Evolutionary conservation across 2,888 invertebrate species (phyloP).

Genomic region (Ormia ochracea): DNA sequence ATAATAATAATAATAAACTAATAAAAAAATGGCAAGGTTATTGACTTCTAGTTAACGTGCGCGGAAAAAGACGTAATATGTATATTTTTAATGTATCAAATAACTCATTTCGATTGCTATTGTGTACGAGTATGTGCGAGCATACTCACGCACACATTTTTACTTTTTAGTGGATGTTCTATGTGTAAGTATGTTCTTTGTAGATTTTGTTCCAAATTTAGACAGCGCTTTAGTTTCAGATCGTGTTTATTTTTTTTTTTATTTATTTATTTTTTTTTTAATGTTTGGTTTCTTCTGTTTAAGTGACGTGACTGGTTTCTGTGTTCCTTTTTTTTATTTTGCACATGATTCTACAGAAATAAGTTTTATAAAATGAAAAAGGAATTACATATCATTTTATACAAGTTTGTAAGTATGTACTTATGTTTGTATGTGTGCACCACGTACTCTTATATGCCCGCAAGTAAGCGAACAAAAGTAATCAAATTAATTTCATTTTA

Average conservation of each 20-base stretch:
- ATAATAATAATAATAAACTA: slow-evolving; percentile 16
- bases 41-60: slow-evolving; percentile 46
- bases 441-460: no score
- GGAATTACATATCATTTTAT: no score
- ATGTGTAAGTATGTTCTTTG: no score
- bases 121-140: no score
- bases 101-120: slow-evolving; percentile 6
- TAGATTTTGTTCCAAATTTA: slow-evolving; percentile 26
- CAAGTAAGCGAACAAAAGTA: slow-evolving; percentile 5
- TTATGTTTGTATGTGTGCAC: no score
- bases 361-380: no score
- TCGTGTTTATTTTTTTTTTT: background rate
- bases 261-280: background rate
- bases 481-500: background rate
- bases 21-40: slow-evolving; percentile 40
- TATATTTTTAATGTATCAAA: background rate
- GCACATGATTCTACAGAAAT: no score
- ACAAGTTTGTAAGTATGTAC: no score
- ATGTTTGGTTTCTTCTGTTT: background rate
- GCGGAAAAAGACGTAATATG: slow-evolving; percentile 18
- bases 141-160: no score
- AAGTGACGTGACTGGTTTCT: slow-evolving; percentile 12
- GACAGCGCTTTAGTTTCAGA: slow-evolving; percentile 39
- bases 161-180: background rate
- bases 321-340: background rate